Base-by-base conservation (phyloP, 2,888 invertebrate species). In the Neoascia interrupta region DNA sequence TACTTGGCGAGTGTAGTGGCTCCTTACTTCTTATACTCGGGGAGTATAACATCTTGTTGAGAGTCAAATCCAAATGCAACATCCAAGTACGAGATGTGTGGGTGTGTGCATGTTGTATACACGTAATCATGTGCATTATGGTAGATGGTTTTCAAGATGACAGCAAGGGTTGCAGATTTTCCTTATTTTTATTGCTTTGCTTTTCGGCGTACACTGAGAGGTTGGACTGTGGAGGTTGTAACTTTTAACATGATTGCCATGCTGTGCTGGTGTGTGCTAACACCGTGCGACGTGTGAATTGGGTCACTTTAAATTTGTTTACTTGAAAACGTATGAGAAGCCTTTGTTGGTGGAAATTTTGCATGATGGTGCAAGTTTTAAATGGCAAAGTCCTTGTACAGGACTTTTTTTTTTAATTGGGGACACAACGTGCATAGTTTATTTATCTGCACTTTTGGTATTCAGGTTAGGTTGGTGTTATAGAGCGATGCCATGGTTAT, bases 11-110 rank as follows among this genome's bases (percentile, higher is more conserved):
- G n/a, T n/a, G n/a, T n/a, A n/a, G n/a, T n/a, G n/a, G n/a, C n/a
- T n/a, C n/a, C 5, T n/a, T 31, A 11, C 15, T 31, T 23, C 8
- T 21, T 43, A 34, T 37, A 16, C 6, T 26, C 26, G 1, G 13
- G 5, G 1, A 10, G n/a, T 31, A 47, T 47, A 47, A 60, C 49
- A 70, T 54, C 36, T 63, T 70, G 47, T 75, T 70, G 51, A 75
- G 63, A 75, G 70, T 70, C 75, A 75, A 63, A 75, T 75, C 10
- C 31, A 31, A n/a, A 3, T 31, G 23, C 63, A 68, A 54, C 45
- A 66, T 58, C 43, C 51, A 28, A 66, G 19, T 21, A 23, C 23
- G 31, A 31, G 8, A n/a, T 31, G 31, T 5, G 21, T 0, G 3
- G 0, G 10, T 19, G 11, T 19, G 21, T 45, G 11, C 45, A 1